Conservation (phyloP, 2,797 vertebrate species). For the Tachyglossus aculeatus region DNA sequence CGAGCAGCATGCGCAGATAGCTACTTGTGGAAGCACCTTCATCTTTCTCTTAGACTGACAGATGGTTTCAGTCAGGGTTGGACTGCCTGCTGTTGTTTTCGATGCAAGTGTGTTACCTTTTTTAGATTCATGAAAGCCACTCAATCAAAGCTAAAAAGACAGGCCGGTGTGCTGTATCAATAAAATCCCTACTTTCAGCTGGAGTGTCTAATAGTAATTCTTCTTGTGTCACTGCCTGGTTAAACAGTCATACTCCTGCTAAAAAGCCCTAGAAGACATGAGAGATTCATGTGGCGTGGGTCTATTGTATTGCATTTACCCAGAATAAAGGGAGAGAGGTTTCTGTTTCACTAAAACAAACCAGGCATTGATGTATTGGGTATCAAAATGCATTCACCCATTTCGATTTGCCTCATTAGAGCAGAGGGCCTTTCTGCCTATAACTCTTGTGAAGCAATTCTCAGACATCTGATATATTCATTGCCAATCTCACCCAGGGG, state of each 20-base stretch:
- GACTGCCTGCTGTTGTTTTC: constrained; percentile 80
- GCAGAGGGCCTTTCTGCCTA: constrained; percentile 50
- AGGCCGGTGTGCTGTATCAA: constrained; percentile 78
- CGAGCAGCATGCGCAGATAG: constrained; percentile 23
- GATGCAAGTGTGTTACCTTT: constrained; percentile 77
- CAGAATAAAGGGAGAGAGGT: constrained; percentile 71
- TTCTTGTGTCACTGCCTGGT: constrained; percentile 81
- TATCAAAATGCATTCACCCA: constrained; percentile 73
- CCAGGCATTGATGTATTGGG: constrained; percentile 76
- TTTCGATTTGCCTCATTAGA: constrained; percentile 64
- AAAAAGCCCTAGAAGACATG: constrained; percentile 77
- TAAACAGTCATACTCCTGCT: constrained; percentile 79
- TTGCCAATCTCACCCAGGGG: constrained; percentile 48
- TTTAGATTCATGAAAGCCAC: constrained; percentile 78
- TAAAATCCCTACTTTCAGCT: constrained; percentile 82
- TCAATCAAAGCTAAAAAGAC: constrained; percentile 82
- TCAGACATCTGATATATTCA: constrained; percentile 65
- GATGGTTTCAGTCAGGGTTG: constrained; percentile 87
- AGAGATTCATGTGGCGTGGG: constrained; percentile 81
- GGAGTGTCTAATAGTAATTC: constrained; percentile 78
- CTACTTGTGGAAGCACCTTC: constrained; percentile 70
- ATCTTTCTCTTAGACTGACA: constrained; percentile 82
- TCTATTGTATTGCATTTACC: constrained; percentile 78
- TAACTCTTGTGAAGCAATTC: constrained; percentile 50
- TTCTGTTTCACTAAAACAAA: constrained; percentile 78